Conservation (phyloP, 2,888 invertebrate species). For the Troilus luridus region DNA sequence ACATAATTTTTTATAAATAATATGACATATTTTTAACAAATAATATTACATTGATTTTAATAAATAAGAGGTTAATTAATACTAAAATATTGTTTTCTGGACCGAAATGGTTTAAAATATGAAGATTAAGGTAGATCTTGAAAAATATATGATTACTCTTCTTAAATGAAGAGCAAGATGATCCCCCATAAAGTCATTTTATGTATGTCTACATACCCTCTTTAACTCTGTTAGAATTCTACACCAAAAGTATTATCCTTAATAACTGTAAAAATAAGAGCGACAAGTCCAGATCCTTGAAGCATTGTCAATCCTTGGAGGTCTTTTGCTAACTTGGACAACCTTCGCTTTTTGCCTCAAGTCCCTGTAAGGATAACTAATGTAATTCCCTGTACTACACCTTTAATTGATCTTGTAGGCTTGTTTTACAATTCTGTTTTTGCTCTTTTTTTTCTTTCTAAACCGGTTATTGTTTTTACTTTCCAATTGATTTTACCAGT, state of each 20-base stretch:
- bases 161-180: no score
- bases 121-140: no score
- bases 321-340: background rate
- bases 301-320: background rate
- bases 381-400: constrained; percentile 32
- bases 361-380: constrained; percentile 2
- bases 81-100: no score
- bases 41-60: no score
- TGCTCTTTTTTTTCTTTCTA: background rate
- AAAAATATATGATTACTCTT: no score
- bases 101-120: no score
- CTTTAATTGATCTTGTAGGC: constrained; percentile 12
- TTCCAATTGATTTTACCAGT: background rate
- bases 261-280: background rate
- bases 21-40: no score
- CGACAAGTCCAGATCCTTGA: background rate
- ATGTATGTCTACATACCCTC: no score
- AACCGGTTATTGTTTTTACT: background rate
- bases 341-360: background rate
- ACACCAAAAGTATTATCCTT: background rate
- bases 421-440: constrained; percentile 6
- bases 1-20: no score
- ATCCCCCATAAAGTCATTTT: no score
- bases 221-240: no score
- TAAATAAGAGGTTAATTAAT: no score